phyloP scores from a whole-genome alignment of 2,797 vertebrate species.

The Micrastur ruficollis region DNA sequence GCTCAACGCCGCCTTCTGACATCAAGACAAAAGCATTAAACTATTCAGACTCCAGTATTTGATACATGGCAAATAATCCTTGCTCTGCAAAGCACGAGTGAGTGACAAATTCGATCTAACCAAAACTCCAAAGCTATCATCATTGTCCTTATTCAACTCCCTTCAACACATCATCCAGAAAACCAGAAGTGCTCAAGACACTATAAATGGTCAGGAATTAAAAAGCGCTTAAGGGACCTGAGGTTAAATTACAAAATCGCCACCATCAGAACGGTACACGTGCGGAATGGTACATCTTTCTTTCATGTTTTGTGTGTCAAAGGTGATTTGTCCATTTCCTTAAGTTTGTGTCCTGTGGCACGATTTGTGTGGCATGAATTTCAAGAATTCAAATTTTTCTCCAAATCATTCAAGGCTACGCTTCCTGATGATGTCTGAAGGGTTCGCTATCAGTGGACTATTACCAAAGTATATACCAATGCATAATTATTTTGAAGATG shows the following conservation, averaged over 20 bases:
- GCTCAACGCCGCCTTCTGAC: background rate
- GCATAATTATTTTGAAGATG: background rate
- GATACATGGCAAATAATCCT: background rate
- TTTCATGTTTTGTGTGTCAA: background rate
- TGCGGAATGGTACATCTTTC: accelerated
- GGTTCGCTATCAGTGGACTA: background rate
- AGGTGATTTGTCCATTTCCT: background rate
- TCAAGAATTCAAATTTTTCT: background rate
- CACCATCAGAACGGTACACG: background rate
- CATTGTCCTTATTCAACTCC: background rate
- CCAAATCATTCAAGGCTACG: background rate
- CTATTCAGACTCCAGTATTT: background rate
- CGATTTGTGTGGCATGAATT: background rate
- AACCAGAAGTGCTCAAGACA: background rate
- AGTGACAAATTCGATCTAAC: background rate
- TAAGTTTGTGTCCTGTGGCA: background rate
- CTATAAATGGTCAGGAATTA: background rate
- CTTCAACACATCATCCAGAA: background rate
- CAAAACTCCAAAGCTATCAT: background rate
- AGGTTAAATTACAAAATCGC: background rate
- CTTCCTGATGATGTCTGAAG: background rate
- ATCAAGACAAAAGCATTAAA: background rate
- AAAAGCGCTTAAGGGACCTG: background rate
- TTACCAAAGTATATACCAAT: background rate
- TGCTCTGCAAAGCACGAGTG: background rate